Percentiles rank a stretch among this genome's conserved stretches.
Evolutionary conservation across 2,888 invertebrate species (phyloP).

Genomic region (Cheilosia grossa): DNA sequence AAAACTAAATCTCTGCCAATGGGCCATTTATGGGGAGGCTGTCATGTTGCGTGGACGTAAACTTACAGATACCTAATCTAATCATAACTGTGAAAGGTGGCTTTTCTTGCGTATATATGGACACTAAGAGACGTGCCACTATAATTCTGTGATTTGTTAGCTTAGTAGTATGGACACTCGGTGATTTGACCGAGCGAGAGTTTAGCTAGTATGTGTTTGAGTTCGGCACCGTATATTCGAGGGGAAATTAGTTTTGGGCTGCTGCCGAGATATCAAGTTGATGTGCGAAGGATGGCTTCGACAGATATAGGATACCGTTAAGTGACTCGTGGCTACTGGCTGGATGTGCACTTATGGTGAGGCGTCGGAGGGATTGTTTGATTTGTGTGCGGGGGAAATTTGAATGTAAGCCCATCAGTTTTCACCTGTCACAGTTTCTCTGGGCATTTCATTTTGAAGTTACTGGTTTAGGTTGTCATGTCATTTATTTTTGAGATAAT

Average conservation of each 20-base stretch:
- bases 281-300: slow-evolving; percentile 28
- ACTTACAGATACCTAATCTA: slow-evolving; percentile 66
- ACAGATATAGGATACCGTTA: slow-evolving; percentile 31
- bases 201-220: slow-evolving; percentile 9
- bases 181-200: slow-evolving; percentile 14
- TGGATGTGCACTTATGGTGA: too few relatives aligned
- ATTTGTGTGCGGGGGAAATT: too few relatives aligned
- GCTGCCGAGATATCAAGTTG: slow-evolving; percentile 22
- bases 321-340: slow-evolving; percentile 10
- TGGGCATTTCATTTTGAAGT: too few relatives aligned
- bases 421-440: too few relatives aligned
- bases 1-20: slow-evolving; percentile 50
- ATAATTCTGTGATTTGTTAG: slow-evolving; percentile 54
- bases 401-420: too few relatives aligned
- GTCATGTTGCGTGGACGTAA: slow-evolving; percentile 61
- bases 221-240: background rate
- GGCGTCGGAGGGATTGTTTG: too few relatives aligned
- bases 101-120: background rate
- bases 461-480: too few relatives aligned
- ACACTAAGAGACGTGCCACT: background rate
- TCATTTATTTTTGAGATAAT: too few relatives aligned
- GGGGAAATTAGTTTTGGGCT: slow-evolving; percentile 48
- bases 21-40: slow-evolving; percentile 33
- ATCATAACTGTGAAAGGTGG: slow-evolving; percentile 57
- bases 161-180: slow-evolving; percentile 7